These are phyloP conservation scores for Proterorhinus semilunaris DNA, from an alignment of 2,113 vertebrate species.

Conservation along the genomic window DNA sequence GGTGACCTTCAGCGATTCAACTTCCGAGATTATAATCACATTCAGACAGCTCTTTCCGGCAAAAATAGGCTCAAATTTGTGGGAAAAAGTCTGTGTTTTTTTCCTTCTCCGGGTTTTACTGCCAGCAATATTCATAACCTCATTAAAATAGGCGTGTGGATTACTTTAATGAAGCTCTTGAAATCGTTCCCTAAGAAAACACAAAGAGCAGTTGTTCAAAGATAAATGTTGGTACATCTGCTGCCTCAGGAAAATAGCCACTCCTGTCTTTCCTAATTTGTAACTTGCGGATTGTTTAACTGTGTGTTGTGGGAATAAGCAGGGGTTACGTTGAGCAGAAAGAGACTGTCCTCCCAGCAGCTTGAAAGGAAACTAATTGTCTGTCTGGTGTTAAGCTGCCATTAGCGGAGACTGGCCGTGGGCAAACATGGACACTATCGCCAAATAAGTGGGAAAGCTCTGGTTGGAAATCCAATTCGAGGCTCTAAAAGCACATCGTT, in stretches of 20 bases:
- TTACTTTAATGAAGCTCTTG: neutral
- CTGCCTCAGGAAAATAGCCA: conserved; percentile 23
- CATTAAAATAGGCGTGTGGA: neutral
- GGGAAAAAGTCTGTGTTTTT: conserved; percentile 17
- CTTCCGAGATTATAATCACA: conserved; percentile 59
- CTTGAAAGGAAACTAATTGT: conserved; percentile 36
- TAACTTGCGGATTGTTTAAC: conserved; percentile 41
- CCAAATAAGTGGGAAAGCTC: neutral
- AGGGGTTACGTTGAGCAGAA: conserved; percentile 34
- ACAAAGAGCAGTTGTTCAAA: neutral
- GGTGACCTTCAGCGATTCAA: conserved; percentile 62
- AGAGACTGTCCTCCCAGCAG: conserved; percentile 15
- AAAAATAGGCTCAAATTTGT: conserved; percentile 24
- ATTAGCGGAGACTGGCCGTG: conserved; percentile 28
- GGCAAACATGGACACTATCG: conserved; percentile 20
- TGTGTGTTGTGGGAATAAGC: conserved; percentile 23
- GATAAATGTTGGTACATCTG: conserved; percentile 21
- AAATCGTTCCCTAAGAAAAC: neutral
- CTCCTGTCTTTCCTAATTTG: conserved; percentile 20
- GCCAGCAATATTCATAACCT: neutral
- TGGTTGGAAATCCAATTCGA: neutral
- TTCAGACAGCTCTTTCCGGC: conserved; percentile 46
- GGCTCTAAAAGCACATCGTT: neutral
- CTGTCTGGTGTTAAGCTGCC: conserved; percentile 41
- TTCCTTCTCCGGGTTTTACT: neutral